phyloP scores from a whole-genome alignment of 2,888 invertebrate species.

The Ennomos quercinarius region DNA sequence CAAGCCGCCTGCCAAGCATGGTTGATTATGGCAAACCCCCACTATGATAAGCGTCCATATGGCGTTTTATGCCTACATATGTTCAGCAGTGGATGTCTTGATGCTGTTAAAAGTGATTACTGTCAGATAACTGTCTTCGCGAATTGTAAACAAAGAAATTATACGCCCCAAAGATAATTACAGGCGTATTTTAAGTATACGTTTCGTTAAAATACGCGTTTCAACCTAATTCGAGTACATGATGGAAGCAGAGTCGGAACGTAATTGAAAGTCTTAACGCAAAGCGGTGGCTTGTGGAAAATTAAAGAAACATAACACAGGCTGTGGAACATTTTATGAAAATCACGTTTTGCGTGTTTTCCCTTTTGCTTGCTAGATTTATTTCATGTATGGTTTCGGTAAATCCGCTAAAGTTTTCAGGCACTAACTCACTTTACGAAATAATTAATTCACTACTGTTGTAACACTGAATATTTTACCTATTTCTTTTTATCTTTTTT shows the following conservation, averaged over 20 bases:
- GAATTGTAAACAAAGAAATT: background rate
- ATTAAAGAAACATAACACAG: conserved; percentile 49
- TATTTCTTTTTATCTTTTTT: too few species aligned
- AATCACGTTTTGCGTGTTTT: background rate
- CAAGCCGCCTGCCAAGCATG: too few species aligned
- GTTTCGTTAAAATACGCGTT: conserved; percentile 44
- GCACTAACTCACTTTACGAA: too few species aligned
- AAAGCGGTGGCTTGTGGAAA: conserved; percentile 46
- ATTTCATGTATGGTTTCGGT: background rate
- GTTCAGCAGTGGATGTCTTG: too few species aligned
- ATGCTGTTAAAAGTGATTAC: too few species aligned
- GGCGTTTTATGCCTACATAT: too few species aligned
- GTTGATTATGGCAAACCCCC: too few species aligned
- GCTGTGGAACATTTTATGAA: background rate
- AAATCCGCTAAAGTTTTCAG: too few species aligned
- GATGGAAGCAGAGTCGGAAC: conserved; percentile 43
- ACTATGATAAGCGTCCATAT: too few species aligned
- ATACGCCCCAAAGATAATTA: conserved; percentile 5
- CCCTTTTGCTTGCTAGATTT: conserved; percentile 1
- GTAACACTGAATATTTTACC: too few species aligned
- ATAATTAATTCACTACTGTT: too few species aligned
- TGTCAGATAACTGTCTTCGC: too few species aligned
- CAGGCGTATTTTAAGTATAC: conserved; percentile 34
- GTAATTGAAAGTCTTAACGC: conserved; percentile 54
- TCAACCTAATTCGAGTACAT: conserved; percentile 38